Evolutionary conservation across 2,888 invertebrate species (phyloP), one percentile per base, ranked within the genome.

Genomic region (Heteromyza rotundicornis): DNA sequence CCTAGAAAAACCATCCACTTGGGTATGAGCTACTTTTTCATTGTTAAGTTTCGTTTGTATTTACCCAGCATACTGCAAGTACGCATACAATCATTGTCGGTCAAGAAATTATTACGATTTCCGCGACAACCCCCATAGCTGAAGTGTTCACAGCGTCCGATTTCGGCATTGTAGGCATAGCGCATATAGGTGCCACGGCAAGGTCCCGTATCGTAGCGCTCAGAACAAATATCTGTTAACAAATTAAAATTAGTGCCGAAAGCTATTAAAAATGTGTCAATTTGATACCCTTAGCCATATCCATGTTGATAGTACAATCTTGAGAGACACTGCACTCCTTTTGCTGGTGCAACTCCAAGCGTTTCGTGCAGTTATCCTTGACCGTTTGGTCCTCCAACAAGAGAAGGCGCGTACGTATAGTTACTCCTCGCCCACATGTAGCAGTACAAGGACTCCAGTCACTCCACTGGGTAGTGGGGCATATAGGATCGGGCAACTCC

Each of bases 391-490:
- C 87, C 52, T 89, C 88, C 56, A 91, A 89, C 62, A 89, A 77
- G 17, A 89, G 76, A 66, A 94, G 85, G 3, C 96, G 87, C 36
- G 91, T 92, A 58, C 94, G 87, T 60, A 89, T 82, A 64, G 87
- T 86, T 16, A 91, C 88, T 1, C 96, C 96, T 12, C 74, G 72
- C 0, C 95, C 96, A 79, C 96, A 97, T 7, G 92, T 89, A 0
- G 91, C 92, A 56, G 92, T 91, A 84, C 96, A 97, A 0, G 95
- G 92, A 60, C 94, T 93, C 96, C 96, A 97, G 69, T 92, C 90
- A 60, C 92, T 89, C 96, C 96, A 97, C 56, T 89, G 89, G 0
- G 92, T 91, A n/a, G 93, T 90, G 62, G 93, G 91, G 72, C 92
- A 92, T 70, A 84, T 66, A 0, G 80, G 80, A 72, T 81, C 81